phyloP scores from a whole-genome alignment of 2,888 invertebrate genomes.

The Neoaliturus tenellus region DNA sequence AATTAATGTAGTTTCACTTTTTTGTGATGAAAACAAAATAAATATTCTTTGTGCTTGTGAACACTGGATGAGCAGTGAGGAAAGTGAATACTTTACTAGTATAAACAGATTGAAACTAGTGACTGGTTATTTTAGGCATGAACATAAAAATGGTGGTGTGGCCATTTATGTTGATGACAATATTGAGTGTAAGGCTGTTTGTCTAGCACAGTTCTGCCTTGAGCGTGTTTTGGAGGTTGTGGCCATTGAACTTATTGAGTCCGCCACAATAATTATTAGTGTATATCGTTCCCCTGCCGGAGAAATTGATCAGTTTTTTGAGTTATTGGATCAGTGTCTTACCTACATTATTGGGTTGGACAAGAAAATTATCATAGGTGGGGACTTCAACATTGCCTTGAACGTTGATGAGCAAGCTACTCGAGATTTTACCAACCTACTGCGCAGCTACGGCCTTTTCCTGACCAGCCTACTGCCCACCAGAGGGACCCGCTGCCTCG shows the following conservation, averaged over 20 bases:
- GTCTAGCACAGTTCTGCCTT: neutral
- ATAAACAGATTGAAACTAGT: neutral
- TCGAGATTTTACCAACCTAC: neutral
- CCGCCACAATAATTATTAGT: neutral
- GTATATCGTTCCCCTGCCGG: neutral
- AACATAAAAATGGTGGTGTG: neutral
- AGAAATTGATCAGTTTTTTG: neutral
- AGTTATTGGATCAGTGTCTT: neutral
- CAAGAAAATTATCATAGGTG: neutral
- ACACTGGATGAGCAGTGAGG: neutral
- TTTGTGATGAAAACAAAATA: neutral
- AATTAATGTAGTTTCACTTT: neutral
- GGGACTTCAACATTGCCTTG: neutral
- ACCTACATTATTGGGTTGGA: neutral
- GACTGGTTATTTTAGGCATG: neutral
- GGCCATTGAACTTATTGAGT: neutral
- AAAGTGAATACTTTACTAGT: neutral
- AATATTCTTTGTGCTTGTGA: neutral
- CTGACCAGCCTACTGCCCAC: neutral
- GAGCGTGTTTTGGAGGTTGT: neutral
- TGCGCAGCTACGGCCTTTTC: neutral
- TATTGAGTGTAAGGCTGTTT: neutral
- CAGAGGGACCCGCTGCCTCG: neutral
- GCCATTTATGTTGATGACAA: neutral
- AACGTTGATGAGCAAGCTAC: neutral